Percentiles rank a stretch among this genome's conserved stretches.
phyloP scores from a whole-genome alignment of 1,140 invertebrate species.

The Periplaneta americana region DNA sequence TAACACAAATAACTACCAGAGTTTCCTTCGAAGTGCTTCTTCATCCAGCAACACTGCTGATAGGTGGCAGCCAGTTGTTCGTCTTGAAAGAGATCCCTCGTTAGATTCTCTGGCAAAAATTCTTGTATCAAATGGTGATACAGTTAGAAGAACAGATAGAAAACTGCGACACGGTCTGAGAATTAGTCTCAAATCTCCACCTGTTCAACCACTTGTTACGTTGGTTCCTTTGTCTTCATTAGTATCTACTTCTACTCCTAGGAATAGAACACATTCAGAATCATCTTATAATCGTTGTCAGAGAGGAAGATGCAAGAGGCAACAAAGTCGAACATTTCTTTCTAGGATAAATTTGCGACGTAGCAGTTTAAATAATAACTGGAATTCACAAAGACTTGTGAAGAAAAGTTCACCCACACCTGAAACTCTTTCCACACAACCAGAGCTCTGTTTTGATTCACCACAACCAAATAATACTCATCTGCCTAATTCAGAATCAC shows the following conservation, averaged over 20 bases:
- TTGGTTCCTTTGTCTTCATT: neutral
- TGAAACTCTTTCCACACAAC: no score
- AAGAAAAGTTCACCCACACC: neutral
- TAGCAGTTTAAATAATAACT: neutral
- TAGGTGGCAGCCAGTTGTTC: constrained; percentile 12
- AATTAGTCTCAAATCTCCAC: neutral
- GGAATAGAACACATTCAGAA: neutral
- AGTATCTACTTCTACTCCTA: neutral
- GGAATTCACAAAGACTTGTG: neutral
- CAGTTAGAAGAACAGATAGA: neutral
- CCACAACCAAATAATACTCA: neutral
- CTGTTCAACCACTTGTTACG: neutral
- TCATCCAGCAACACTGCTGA: neutral
- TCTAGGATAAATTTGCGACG: neutral
- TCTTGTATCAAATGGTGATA: no score
- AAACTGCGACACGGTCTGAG: neutral
- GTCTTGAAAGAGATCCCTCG: neutral
- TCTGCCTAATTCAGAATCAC: neutral
- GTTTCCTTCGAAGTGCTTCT: constrained; percentile 2
- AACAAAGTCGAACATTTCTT: neutral
- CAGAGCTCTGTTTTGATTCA: no score
- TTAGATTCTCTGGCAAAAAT: constrained; percentile 2
- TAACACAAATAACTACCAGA: constrained; percentile 3
- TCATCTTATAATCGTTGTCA: no score
- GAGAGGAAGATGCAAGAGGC: neutral